Percentiles rank a stretch among this genome's conserved stretches.
These are phyloP conservation scores for Zygothrica quintamaculata DNA, from an alignment of 2,888 invertebrate genomes.

Conservation along the genomic window DNA sequence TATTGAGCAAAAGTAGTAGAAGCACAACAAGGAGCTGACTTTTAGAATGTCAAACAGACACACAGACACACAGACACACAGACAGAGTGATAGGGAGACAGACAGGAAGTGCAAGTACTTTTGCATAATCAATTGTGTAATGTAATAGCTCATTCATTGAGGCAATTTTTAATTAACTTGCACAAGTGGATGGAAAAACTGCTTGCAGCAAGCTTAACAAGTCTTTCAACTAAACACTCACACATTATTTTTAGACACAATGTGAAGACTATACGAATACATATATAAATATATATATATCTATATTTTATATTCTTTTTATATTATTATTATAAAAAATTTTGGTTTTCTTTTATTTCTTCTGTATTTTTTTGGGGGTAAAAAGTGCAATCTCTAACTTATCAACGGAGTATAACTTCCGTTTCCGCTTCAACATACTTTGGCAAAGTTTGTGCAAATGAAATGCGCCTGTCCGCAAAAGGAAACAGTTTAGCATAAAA, in stretches of 20 bases:
- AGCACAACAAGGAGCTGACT: neutral
- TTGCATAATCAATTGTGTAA: conserved; percentile 65
- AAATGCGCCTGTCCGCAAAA: conserved; percentile 65
- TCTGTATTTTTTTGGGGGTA: conserved; percentile 19
- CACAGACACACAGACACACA: conserved; percentile 11
- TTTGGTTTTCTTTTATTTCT: neutral
- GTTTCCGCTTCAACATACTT: conserved; percentile 65
- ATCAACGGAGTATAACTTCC: conserved; percentile 65
- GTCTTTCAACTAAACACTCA: no score
- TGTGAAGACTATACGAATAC: no score
- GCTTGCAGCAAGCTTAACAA: no score
- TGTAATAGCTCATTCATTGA: conserved; percentile 59
- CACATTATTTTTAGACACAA: no score
- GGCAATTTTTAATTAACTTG: conserved; percentile 62
- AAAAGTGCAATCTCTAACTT: conserved; percentile 45
- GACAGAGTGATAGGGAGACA: conserved; percentile 6
- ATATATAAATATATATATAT: no score
- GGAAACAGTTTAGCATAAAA: conserved; percentile 68
- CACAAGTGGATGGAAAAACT: conserved; percentile 31
- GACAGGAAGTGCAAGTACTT: conserved; percentile 45
- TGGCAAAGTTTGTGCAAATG: conserved; percentile 61
- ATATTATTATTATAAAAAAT: conserved; percentile 2
- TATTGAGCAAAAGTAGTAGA: conserved; percentile 30
- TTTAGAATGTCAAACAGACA: conserved; percentile 17
- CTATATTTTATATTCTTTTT: neutral